Conservation (phyloP, 2,797 vertebrate species). For the Spheniscus humboldti region DNA sequence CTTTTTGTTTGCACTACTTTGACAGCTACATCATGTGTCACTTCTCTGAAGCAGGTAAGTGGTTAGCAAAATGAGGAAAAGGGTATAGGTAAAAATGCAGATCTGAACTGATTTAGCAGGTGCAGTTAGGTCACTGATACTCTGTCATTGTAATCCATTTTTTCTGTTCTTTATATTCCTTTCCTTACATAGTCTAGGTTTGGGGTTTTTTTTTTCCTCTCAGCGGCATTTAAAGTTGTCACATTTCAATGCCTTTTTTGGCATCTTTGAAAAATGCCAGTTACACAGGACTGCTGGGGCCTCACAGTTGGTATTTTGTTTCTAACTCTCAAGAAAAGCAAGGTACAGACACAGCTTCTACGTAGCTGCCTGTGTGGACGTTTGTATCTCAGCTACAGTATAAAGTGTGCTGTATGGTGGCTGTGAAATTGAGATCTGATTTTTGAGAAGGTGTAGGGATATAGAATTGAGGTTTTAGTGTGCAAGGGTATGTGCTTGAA, state of each 20-base stretch:
- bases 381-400: neutral
- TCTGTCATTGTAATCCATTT: neutral
- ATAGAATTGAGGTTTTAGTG: neutral
- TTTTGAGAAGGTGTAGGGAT: neutral
- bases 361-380: accelerated
- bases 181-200: neutral
- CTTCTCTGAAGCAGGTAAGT: neutral
- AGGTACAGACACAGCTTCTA: neutral
- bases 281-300: neutral
- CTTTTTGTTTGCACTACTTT: neutral
- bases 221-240: neutral
- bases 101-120: neutral
- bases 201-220: neutral
- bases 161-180: neutral
- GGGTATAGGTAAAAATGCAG: neutral
- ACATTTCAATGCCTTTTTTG: neutral
- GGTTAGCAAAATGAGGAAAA: neutral
- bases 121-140: neutral
- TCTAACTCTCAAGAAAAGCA: neutral
- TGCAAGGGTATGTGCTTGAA: neutral
- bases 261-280: neutral
- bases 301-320: neutral
- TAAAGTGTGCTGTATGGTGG: neutral
- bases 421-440: neutral
- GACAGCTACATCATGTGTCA: neutral